These are phyloP conservation scores for Drosophila triauraria DNA, from an alignment of 1,140 invertebrate species.

Conservation along the genomic window DNA sequence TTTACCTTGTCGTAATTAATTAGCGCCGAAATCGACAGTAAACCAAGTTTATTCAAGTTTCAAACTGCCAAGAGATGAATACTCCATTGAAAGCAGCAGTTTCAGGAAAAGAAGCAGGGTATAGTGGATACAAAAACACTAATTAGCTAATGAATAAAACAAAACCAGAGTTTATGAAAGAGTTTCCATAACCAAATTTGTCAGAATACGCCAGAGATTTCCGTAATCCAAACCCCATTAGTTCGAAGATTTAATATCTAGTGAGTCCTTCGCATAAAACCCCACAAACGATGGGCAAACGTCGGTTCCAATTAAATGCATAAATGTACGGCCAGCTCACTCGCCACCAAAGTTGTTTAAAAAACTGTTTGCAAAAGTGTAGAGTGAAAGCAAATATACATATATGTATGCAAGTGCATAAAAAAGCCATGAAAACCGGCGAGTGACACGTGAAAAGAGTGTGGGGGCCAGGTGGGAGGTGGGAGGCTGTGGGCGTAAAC, in stretches of 20 bases:
- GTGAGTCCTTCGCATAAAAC: neutral
- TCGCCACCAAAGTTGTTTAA: slow-evolving; percentile 37
- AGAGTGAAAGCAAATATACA: slow-evolving; percentile 49
- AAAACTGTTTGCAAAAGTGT: slow-evolving; percentile 53
- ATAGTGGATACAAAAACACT: neutral
- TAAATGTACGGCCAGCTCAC: slow-evolving; percentile 38
- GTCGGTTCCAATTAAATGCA: slow-evolving; percentile 34
- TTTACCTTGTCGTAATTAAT: slow-evolving; percentile 41
- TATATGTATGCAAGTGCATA: slow-evolving; percentile 28
- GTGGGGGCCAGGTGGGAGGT: neutral
- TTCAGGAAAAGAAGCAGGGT: neutral
- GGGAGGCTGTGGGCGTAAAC: slow-evolving; percentile 35
- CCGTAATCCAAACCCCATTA: too few relatives aligned
- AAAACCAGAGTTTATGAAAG: too few relatives aligned
- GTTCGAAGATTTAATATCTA: neutral
- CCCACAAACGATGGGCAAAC: neutral
- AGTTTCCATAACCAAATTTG: too few relatives aligned
- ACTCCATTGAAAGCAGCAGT: neutral
- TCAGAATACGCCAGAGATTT: too few relatives aligned
- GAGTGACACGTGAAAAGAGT: slow-evolving; percentile 28
- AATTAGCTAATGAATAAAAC: neutral
- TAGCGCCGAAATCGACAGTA: slow-evolving; percentile 44
- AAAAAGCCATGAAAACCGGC: slow-evolving; percentile 50
- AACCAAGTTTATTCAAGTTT: slow-evolving; percentile 49
- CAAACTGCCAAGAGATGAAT: slow-evolving; percentile 18